Base-by-base conservation (phyloP, 2,797 vertebrate species). In the Brachymystax lenok region DNA sequence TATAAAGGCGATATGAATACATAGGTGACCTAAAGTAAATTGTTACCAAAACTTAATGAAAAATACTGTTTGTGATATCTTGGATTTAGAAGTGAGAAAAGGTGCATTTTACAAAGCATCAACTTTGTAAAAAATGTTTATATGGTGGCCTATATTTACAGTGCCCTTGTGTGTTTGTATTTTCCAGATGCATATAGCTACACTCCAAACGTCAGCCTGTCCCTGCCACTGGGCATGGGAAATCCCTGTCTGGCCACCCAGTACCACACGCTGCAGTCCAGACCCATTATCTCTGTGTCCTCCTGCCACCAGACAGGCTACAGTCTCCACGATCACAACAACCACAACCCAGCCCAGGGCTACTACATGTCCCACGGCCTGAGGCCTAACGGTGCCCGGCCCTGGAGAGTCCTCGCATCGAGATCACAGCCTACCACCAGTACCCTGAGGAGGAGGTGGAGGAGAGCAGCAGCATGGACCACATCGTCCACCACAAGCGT, bases 401-500 rank as follows among this genome's bases (percentile, higher is more conserved):
- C 0, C 87, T 96, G 82, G 96, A 96, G 83, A 96, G 96, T 76
- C 96, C 96, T 0, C 93, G 95, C 75, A 96, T 96, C 2, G 96
- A 96, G 90, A 96, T 96, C 85, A 96, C 96, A 0, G 90, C 96
- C 14, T 96, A 95, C 81, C 84, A 88, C 82, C 95, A 93, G 77
- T 94, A 95, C 77, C 92, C 95, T 78, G 94, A 94, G 0, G 95
- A 96, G 0, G 86, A 84, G 46, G 90, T 92, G 10, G 95, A 95
- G 63, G 95, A 95, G 64, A 82, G 89, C 8, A 50, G 75, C 14
- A 81, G 87, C 5, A 70, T 78, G 46, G 85, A 93, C 4, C 94
- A 95, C 6, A 85, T 87, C 0, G 16, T 91, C 59, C 59, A 63
- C 59, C 59, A 63, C 75, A 95, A 93, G 82, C 86, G 56, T n/a